Conservation (phyloP, 2,797 vertebrate genomes). For the Corythornis leucogaster region DNA sequence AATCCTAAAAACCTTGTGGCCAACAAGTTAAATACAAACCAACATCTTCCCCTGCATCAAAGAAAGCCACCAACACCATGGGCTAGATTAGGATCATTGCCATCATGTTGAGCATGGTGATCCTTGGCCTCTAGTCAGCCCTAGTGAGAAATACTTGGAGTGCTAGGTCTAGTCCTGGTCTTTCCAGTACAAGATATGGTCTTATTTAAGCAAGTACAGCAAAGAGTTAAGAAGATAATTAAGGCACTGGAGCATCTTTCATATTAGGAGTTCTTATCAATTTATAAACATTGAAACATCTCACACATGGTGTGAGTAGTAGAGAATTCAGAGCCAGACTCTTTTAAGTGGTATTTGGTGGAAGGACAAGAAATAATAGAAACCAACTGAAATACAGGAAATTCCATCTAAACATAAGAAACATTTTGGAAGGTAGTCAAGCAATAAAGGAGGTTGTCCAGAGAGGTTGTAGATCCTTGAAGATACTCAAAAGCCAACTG, state of each 20-base stretch:
- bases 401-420: neutral
- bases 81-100: neutral
- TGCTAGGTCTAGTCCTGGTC: neutral
- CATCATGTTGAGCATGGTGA: neutral
- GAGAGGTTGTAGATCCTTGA: neutral
- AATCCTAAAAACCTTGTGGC: neutral
- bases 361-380: neutral
- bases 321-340: neutral
- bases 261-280: neutral
- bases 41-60: neutral
- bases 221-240: neutral
- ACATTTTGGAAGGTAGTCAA: neutral
- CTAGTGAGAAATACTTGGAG: neutral
- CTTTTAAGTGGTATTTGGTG: neutral
- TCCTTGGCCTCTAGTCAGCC: neutral
- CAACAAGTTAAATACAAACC: neutral
- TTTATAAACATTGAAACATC: neutral
- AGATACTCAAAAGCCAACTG: neutral
- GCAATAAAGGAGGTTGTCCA: neutral
- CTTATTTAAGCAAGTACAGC: neutral
- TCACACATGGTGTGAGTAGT: neutral
- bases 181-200: neutral
- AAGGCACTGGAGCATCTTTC: neutral
- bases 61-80: neutral
- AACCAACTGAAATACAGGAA: neutral